These are phyloP conservation scores for Chionomys nivalis DNA, from an alignment of 2,113 vertebrate species.

Conservation along the genomic window DNA sequence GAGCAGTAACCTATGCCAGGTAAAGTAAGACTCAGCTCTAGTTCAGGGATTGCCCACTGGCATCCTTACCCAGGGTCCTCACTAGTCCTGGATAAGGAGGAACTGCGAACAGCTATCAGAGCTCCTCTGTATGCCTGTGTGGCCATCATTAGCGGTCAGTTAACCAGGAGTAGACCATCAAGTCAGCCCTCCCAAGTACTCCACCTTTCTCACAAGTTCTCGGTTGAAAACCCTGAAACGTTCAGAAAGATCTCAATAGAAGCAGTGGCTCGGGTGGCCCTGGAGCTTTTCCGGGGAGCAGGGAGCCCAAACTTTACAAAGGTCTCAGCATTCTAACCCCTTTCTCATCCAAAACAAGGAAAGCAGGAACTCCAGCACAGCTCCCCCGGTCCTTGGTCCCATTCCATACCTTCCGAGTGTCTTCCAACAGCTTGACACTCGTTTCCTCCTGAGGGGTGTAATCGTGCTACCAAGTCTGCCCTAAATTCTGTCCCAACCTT, in stretches of 20 bases:
- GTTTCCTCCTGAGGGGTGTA: conserved; percentile 11
- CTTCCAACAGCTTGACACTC: not conserved
- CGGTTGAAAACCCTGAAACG: not conserved
- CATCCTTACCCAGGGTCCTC: not conserved
- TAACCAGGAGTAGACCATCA: not conserved
- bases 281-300: not conserved
- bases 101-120: not conserved
- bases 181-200: not conserved
- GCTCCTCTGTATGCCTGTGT: rapidly evolving
- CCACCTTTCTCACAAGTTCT: not conserved
- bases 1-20: not conserved
- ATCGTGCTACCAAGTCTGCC: not conserved
- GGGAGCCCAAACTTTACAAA: not conserved
- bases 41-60: not conserved
- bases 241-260: not conserved
- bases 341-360: not conserved
- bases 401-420: not conserved
- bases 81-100: not conserved
- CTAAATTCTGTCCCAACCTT: not conserved
- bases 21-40: not conserved
- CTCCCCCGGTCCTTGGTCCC: not conserved
- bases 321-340: not conserved
- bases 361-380: not conserved
- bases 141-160: not conserved
- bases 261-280: not conserved